These are phyloP conservation scores for Osmoderma eremita DNA, from an alignment of 2,888 invertebrate species.

Conservation along the genomic window DNA sequence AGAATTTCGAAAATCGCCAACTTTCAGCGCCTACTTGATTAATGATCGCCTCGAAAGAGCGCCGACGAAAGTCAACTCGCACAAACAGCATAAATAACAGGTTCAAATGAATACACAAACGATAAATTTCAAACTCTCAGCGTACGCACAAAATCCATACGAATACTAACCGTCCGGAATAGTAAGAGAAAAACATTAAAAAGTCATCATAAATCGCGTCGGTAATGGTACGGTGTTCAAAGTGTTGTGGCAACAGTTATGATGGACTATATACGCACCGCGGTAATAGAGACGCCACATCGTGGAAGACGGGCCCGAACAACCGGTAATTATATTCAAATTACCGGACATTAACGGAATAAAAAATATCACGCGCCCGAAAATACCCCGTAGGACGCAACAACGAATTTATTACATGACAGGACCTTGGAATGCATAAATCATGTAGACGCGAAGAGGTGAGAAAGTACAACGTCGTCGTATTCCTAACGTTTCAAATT, in stretches of 20 bases:
- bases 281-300: background rate
- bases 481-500: too few relatives aligned
- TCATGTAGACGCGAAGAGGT: too few relatives aligned
- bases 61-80: conserved; percentile 16
- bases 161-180: background rate
- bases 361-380: conserved; percentile 2
- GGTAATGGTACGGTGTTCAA: background rate
- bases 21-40: too few relatives aligned
- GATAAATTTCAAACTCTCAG: conserved; percentile 28
- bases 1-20: too few relatives aligned
- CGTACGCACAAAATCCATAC: background rate
- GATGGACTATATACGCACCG: conserved; percentile 2
- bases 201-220: too few relatives aligned
- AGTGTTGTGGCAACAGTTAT: conserved; percentile 6
- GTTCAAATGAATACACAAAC: conserved; percentile 28
- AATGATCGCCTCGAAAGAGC: background rate
- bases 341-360: conserved; percentile 31
- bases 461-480: too few relatives aligned
- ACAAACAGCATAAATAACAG: conserved; percentile 28
- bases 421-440: too few relatives aligned
- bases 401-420: too few relatives aligned
- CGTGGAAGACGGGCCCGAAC: background rate
- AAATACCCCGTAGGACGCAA: too few relatives aligned
- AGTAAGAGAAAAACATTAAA: conserved; percentile 12
- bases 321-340: conserved; percentile 37